These are phyloP conservation scores for Dolichomitus sp. DNA, from an alignment of 2,888 invertebrate genomes.

Conservation along the genomic window DNA sequence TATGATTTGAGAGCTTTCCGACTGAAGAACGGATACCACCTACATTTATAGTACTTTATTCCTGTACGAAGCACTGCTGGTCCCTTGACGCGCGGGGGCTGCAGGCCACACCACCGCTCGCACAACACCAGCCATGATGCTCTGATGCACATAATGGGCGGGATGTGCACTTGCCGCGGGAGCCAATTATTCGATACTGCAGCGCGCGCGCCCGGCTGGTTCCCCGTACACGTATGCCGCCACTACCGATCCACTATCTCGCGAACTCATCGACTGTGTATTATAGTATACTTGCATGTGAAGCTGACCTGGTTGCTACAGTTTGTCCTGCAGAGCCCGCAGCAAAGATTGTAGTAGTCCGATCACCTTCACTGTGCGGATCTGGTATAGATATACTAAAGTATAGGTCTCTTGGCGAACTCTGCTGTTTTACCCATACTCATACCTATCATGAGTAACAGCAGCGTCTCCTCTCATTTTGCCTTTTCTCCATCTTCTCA, in stretches of 20 bases:
- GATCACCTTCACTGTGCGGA: constrained; percentile 48
- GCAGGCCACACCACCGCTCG: constrained; percentile 68
- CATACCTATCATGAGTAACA: constrained; percentile 31
- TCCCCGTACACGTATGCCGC: constrained; percentile 67
- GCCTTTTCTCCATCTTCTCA: constrained; percentile 52
- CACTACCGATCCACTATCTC: constrained; percentile 79
- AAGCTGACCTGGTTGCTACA: constrained; percentile 56
- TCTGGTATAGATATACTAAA: not conserved
- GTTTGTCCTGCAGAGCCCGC: constrained; percentile 40
- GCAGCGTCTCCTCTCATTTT: constrained; percentile 51
- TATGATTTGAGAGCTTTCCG: constrained; percentile 40
- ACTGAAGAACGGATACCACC: constrained; percentile 16
- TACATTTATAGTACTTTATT: constrained; percentile 25
- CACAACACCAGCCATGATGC: constrained; percentile 79
- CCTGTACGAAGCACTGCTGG: constrained; percentile 27
- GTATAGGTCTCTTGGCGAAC: constrained; percentile 35
- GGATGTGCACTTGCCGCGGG: constrained; percentile 86
- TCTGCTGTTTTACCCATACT: constrained; percentile 12
- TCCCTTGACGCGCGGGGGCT: constrained; percentile 60
- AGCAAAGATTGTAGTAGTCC: constrained; percentile 31
- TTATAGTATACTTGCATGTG: constrained; percentile 13
- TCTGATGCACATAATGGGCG: constrained; percentile 85
- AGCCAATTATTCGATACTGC: constrained; percentile 85
- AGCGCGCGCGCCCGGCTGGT: constrained; percentile 63
- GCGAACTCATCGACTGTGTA: constrained; percentile 80